Evolutionary conservation across 2,113 vertebrate species (phyloP).

Genomic region (Albula glossodonta): DNA sequence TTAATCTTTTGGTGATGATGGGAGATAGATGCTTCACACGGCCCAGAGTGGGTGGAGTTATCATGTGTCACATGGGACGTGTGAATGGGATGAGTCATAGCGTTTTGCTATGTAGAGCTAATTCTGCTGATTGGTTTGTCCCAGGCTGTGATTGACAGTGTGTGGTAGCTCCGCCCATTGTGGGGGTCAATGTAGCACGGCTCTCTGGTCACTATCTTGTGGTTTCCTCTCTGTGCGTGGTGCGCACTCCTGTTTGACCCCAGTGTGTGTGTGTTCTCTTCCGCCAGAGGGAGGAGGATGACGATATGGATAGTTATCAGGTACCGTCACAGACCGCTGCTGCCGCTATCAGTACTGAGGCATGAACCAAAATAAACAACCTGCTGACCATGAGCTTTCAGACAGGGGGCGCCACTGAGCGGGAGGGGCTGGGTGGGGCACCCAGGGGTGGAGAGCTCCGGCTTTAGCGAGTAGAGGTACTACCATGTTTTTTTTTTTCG

Average conservation of each 20-base stretch:
- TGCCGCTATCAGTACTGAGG: slow-evolving; percentile 72
- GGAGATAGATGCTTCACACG: not conserved
- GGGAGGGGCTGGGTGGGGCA: slow-evolving; percentile 28
- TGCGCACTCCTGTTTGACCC: slow-evolving; percentile 72
- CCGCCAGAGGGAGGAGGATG: slow-evolving; percentile 92
- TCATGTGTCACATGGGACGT: not conserved
- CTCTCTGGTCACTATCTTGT: slow-evolving; percentile 8
- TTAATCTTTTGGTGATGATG: not conserved
- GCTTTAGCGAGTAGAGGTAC: no score
- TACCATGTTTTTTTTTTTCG: no score
- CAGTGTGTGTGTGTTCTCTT: slow-evolving; percentile 86
- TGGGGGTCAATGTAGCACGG: not conserved
- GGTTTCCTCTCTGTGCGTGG: slow-evolving; percentile 42
- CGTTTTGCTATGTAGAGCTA: not conserved
- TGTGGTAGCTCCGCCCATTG: not conserved
- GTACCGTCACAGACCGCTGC: slow-evolving; percentile 76
- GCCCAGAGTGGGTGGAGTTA: not conserved
- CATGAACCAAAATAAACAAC: slow-evolving; percentile 81
- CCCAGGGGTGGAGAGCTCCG: not conserved
- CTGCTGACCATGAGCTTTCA: slow-evolving; percentile 63
- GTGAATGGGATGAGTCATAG: no score
- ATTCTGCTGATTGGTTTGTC: not conserved
- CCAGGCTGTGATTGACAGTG: not conserved
- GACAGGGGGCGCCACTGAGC: slow-evolving; percentile 47
- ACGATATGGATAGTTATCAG: slow-evolving; percentile 99